These are phyloP conservation scores for Lissonota sp. DNA, from an alignment of 2,888 invertebrate species.

Conservation along the genomic window DNA sequence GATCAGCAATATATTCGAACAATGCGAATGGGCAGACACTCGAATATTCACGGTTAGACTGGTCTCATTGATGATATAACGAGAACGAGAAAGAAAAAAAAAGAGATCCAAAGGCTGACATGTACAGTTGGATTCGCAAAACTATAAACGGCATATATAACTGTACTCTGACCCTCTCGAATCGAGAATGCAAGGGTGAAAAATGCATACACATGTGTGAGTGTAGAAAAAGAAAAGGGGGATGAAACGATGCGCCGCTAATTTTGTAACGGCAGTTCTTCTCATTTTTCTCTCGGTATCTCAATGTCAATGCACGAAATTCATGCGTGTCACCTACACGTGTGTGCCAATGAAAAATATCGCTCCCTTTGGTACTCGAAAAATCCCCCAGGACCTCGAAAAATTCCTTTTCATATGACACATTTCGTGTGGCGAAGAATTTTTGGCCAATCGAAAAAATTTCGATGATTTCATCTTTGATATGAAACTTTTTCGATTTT, in stretches of 20 bases:
- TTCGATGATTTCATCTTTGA: too few relatives aligned
- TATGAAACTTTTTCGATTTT: too few relatives aligned
- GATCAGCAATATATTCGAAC: slow-evolving; percentile 54
- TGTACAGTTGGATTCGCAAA: slow-evolving; percentile 49
- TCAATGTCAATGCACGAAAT: slow-evolving; percentile 32
- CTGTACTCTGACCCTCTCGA: slow-evolving; percentile 41
- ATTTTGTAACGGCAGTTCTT: slow-evolving; percentile 77
- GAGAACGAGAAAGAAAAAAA: slow-evolving; percentile 26
- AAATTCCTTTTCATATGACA: background rate
- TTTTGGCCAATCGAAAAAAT: too few relatives aligned
- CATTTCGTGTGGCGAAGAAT: too few relatives aligned
- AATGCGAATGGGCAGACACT: slow-evolving; percentile 58
- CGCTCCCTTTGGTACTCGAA: slow-evolving; percentile 18
- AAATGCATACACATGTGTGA: slow-evolving; percentile 8
- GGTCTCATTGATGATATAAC: slow-evolving; percentile 70
- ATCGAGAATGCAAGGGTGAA: slow-evolving; percentile 53
- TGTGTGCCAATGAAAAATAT: slow-evolving; percentile 15
- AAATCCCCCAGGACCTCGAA: background rate
- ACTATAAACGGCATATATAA: slow-evolving; percentile 33
- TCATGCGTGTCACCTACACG: slow-evolving; percentile 22
- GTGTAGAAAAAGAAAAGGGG: slow-evolving; percentile 71
- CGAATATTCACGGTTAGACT: slow-evolving; percentile 73
- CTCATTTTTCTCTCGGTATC: slow-evolving; percentile 29
- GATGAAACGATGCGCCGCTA: slow-evolving; percentile 80
- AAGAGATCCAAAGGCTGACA: background rate